A percentile compares a stretch with the other conserved stretches of the same genome.
These are phyloP conservation scores for Philaenus spumarius DNA, from an alignment of 1,140 invertebrate genomes.

Conservation along the genomic window DNA sequence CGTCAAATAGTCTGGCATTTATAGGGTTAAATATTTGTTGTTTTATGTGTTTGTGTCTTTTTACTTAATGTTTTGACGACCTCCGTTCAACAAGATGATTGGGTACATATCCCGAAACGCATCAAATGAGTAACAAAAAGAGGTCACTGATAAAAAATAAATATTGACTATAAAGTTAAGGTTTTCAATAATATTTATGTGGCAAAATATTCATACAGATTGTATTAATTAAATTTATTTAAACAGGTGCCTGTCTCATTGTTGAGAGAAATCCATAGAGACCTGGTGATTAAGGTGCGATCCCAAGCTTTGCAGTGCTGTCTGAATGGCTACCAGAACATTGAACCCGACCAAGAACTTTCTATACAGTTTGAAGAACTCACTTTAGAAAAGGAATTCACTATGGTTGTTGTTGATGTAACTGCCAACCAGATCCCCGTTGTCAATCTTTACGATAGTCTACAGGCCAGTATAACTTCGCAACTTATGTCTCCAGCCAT, in stretches of 20 bases:
- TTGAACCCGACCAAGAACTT: slow-evolving; percentile 35
- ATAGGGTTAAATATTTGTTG: too few relatives aligned
- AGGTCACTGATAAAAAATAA: too few relatives aligned
- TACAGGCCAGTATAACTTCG: neutral
- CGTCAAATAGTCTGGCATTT: too few relatives aligned
- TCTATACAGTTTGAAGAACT: slow-evolving; percentile 42
- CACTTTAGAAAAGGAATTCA: slow-evolving; percentile 44
- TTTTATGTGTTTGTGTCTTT: too few relatives aligned
- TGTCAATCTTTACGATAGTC: slow-evolving; percentile 46
- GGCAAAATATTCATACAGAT: too few relatives aligned
- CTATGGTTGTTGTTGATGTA: slow-evolving; percentile 47
- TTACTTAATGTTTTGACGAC: too few relatives aligned
- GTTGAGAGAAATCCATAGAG: slow-evolving; percentile 53
- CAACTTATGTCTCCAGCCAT: too few relatives aligned
- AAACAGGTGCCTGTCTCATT: slow-evolving; percentile 40
- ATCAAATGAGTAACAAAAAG: too few relatives aligned
- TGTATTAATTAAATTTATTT: neutral
- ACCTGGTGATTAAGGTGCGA: slow-evolving; percentile 52
- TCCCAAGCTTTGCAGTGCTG: slow-evolving; percentile 71
- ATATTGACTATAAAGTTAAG: too few relatives aligned
- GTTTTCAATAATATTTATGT: too few relatives aligned
- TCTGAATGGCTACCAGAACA: slow-evolving; percentile 47
- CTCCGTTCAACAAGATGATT: too few relatives aligned
- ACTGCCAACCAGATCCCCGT: slow-evolving; percentile 41
- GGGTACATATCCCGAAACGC: too few relatives aligned